Evolutionary conservation across 2,888 invertebrate species (phyloP).

Genomic region (Yponomeuta malinellus): DNA sequence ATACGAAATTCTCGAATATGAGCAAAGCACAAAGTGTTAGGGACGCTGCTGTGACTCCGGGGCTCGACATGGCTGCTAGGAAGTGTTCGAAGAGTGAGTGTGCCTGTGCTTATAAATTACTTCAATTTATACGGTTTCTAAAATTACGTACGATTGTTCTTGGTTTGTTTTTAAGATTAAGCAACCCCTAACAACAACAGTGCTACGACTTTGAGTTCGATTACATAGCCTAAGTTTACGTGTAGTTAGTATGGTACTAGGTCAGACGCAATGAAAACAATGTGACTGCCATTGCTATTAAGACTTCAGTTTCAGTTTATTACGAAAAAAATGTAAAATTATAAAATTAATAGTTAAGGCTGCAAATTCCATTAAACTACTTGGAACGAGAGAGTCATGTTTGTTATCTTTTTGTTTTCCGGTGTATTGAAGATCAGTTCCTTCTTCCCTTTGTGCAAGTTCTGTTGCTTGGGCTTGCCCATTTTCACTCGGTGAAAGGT

Average conservation of each 20-base stretch:
- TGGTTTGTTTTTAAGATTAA: neutral
- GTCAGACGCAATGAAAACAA: neutral
- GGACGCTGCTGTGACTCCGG: neutral
- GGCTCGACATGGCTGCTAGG: neutral
- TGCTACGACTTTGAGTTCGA: neutral
- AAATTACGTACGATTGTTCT: neutral
- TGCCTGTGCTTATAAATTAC: neutral
- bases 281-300: neutral
- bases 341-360: neutral
- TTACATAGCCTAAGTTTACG: neutral
- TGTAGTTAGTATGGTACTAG: neutral
- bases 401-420: constrained; percentile 41
- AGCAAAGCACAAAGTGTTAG: neutral
- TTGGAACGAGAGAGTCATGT: constrained; percentile 51
- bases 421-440: constrained; percentile 46
- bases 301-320: too few relatives aligned
- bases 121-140: neutral
- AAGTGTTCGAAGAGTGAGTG: neutral
- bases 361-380: constrained; percentile 23
- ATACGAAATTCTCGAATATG: neutral
- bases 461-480: neutral
- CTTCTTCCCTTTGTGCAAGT: constrained; percentile 35
- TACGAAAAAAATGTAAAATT: neutral
- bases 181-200: neutral
- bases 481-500: neutral